phyloP scores from a whole-genome alignment of 1,140 invertebrate genomes.

The Halyomorpha halys region DNA sequence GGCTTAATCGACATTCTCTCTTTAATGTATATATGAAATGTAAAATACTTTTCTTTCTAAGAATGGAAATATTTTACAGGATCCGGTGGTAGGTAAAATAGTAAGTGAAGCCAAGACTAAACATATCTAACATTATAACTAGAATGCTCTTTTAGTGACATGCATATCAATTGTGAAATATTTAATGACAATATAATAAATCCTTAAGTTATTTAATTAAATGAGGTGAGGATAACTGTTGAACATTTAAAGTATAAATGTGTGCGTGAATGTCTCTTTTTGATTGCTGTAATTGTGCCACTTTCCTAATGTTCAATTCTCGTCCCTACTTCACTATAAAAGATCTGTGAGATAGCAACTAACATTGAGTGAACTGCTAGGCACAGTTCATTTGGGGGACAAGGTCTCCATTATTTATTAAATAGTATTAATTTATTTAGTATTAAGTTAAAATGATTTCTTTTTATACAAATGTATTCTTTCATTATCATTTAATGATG shows the following conservation, averaged over 20 bases:
- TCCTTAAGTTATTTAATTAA: constrained; percentile 14
- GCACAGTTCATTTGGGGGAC: constrained; percentile 1
- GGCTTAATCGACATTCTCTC: constrained; percentile 2
- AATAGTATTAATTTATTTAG: constrained; percentile 23
- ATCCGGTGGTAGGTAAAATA: constrained; percentile 13
- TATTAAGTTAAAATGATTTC: not conserved
- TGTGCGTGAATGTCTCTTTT: constrained; percentile 19
- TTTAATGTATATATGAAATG: constrained; percentile 10
- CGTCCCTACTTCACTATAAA: constrained; percentile 25
- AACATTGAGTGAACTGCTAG: not conserved
- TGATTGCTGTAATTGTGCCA: constrained; percentile 13
- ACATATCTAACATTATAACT: constrained; percentile 18
- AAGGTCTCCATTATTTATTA: constrained; percentile 21
- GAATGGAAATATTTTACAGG: constrained; percentile 12
- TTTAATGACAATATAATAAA: constrained; percentile 20
- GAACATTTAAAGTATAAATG: constrained; percentile 20
- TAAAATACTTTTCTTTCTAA: constrained; percentile 16
- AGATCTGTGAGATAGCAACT: constrained; percentile 16
- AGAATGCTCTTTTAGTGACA: constrained; percentile 8
- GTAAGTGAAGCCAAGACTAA: constrained; percentile 17
- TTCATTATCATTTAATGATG: constrained; percentile 13
- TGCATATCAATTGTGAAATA: constrained; percentile 20
- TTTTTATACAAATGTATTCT: constrained; percentile 20
- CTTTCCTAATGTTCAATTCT: constrained; percentile 27
- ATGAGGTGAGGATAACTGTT: constrained; percentile 28